Percentiles rank a stretch among this genome's conserved stretches.
These are phyloP conservation scores for Lasioglossum albipes DNA, from an alignment of 1,140 invertebrate species.

Conservation along the genomic window DNA sequence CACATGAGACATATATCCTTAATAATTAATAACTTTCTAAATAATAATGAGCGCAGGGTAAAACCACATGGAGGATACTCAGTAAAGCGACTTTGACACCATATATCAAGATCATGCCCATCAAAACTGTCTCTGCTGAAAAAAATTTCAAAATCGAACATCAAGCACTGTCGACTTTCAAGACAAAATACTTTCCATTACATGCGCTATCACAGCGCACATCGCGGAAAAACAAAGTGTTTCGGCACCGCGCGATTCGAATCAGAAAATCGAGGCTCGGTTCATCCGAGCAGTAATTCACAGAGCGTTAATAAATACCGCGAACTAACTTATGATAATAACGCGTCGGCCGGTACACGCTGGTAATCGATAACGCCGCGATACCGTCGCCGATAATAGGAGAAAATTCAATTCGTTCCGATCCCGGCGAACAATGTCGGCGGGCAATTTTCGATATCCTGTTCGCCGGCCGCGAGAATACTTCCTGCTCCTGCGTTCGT, in stretches of 20 bases:
- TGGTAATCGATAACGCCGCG: constrained; percentile 29
- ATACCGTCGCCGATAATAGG: constrained; percentile 32
- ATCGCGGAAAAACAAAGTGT: no score
- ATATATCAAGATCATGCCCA: no score
- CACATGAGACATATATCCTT: no score
- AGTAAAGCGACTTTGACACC: no score
- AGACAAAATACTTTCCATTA: no score
- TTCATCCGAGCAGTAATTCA: background rate
- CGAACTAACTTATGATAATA: constrained; percentile 32
- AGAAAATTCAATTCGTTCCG: constrained; percentile 36
- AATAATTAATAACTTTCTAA: no score
- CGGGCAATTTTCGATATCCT: constrained; percentile 22
- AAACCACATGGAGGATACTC: no score
- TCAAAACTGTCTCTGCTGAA: no score
- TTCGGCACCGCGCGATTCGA: background rate
- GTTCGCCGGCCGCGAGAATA: background rate
- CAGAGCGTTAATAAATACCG: constrained; percentile 27
- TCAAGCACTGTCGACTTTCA: no score
- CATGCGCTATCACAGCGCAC: no score
- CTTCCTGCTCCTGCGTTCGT: background rate
- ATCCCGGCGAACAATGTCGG: constrained; percentile 15
- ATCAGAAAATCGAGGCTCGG: background rate
- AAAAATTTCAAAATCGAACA: no score
- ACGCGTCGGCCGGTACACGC: background rate
- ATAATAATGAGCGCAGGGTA: no score